Percentiles rank a stretch among this genome's conserved stretches.
Evolutionary conservation across 1,140 invertebrate species (phyloP).

Genomic region (Penaeus vannamei): DNA sequence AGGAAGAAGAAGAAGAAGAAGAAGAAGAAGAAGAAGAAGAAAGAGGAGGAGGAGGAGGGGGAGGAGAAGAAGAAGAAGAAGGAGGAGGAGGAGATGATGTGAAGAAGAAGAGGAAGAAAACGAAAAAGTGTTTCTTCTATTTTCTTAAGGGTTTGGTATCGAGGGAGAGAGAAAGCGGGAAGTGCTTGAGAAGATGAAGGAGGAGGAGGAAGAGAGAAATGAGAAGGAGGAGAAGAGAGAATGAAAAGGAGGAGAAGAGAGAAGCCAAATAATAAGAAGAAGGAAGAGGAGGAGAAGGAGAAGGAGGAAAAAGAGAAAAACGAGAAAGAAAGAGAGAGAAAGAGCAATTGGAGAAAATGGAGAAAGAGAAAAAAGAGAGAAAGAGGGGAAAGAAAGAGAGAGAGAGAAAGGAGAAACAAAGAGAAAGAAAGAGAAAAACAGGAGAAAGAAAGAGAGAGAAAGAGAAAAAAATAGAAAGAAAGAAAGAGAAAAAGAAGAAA

Average conservation of each 20-base stretch:
- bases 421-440: not conserved
- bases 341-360: not conserved
- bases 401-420: not conserved
- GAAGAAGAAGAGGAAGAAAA: not conserved
- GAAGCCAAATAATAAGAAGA: not conserved
- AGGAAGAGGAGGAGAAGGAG: not conserved
- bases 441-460: too few relatives aligned
- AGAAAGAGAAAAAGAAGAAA: too few relatives aligned
- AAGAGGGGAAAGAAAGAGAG: too few relatives aligned
- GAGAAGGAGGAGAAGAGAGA: not conserved
- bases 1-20: not conserved
- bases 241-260: not conserved
- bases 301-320: not conserved
- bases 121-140: not conserved
- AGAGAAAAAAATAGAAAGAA: too few relatives aligned
- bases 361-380: too few relatives aligned
- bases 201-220: not conserved
- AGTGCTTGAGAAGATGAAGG: not conserved
- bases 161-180: not conserved
- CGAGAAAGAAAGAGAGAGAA: too few relatives aligned
- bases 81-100: not conserved
- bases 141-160: not conserved
- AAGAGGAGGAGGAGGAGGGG: not conserved
- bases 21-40: not conserved
- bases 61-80: not conserved